Evolutionary conservation across 2,797 vertebrate genomes (phyloP).

Genomic region (Coracias cyanogaster): DNA sequence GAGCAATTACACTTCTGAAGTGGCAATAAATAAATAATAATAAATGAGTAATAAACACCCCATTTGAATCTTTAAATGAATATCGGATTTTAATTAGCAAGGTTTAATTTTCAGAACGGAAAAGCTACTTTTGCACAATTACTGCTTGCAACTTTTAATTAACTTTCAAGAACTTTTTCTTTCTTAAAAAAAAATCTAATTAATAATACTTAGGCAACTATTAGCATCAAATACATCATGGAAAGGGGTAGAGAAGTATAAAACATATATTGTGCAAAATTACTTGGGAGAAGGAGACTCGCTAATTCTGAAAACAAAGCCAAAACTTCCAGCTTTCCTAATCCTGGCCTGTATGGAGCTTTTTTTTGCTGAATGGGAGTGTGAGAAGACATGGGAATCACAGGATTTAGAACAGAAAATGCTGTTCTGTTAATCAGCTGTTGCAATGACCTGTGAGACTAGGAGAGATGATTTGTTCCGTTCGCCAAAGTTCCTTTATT

Average conservation of each 20-base stretch:
- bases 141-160: slow-evolving; percentile 81
- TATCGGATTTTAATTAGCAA: slow-evolving; percentile 81
- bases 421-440: not conserved
- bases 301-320: slow-evolving; percentile 24
- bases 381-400: not conserved
- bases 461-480: not conserved
- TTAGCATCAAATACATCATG: slow-evolving; percentile 73
- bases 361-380: not conserved
- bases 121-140: slow-evolving; percentile 81
- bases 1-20: not conserved
- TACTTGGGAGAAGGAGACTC: not conserved
- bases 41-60: slow-evolving; percentile 76
- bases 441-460: not conserved
- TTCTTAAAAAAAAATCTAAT: slow-evolving; percentile 76
- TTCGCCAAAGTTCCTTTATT: not conserved
- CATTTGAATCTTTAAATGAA: slow-evolving; percentile 72
- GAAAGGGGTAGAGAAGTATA: slow-evolving; percentile 10
- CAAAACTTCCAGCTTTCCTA: not conserved
- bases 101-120: slow-evolving; percentile 80
- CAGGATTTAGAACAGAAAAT: not conserved
- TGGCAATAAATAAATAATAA: slow-evolving; percentile 66
- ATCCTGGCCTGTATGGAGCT: not conserved
- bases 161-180: slow-evolving; percentile 82
- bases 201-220: slow-evolving; percentile 78
- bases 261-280: slow-evolving; percentile 13